phyloP scores from a whole-genome alignment of 2,888 invertebrate species.

The Busseola fusca region DNA sequence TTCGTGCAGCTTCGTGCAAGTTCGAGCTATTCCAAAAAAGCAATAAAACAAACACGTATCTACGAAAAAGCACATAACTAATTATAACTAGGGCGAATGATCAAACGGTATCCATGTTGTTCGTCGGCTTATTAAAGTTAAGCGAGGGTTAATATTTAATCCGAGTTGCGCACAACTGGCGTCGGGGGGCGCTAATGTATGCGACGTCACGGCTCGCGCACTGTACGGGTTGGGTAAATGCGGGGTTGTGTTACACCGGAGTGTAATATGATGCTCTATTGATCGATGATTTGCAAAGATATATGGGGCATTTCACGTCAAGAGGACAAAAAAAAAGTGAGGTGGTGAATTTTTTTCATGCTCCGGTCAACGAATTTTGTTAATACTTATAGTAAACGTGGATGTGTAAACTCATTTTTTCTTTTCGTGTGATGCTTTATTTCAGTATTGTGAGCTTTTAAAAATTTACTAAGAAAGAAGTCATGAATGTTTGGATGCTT shows the following conservation, averaged over 20 bases:
- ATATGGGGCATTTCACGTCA: too few species aligned
- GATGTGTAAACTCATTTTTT: too few species aligned
- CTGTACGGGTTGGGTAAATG: constrained; percentile 64
- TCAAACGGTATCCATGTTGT: constrained; percentile 69
- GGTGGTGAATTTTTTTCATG: too few species aligned
- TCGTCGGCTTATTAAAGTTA: constrained; percentile 75
- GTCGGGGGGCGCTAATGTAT: constrained; percentile 71
- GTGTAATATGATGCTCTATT: constrained; percentile 30
- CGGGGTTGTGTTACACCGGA: constrained; percentile 53
- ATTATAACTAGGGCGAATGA: constrained; percentile 63
- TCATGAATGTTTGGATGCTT: too few species aligned
- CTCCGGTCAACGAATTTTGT: too few species aligned
- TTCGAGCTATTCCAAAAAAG: neutral
- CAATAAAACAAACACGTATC: constrained; percentile 34
- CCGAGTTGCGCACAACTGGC: constrained; percentile 68
- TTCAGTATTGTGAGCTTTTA: too few species aligned
- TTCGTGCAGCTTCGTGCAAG: too few species aligned
- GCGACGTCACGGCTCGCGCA: constrained; percentile 69
- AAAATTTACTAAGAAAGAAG: too few species aligned
- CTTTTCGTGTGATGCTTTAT: too few species aligned
- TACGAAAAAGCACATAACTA: constrained; percentile 48
- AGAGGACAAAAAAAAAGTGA: too few species aligned
- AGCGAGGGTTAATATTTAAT: constrained; percentile 74
- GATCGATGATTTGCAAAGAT: neutral
- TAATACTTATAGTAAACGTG: too few species aligned